phyloP scores from a whole-genome alignment of 2,113 vertebrate species.

The Picathartes gymnocephalus region DNA sequence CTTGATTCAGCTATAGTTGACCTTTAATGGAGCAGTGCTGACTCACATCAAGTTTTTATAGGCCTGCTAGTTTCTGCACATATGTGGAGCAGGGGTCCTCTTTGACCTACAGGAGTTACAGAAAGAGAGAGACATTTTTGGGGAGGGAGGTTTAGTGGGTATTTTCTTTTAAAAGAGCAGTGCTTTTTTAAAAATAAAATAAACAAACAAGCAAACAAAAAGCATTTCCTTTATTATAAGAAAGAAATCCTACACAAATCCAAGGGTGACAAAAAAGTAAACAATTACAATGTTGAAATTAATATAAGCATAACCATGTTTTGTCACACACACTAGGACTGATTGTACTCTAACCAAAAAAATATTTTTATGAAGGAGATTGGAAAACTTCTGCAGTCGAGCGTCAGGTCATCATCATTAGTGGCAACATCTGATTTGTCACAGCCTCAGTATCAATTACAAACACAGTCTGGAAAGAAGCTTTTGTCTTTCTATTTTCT shows the following conservation, averaged over 20 bases:
- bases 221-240: neutral
- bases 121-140: neutral
- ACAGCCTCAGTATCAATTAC: neutral
- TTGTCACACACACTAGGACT: neutral
- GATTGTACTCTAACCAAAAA: neutral
- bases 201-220: neutral
- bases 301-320: neutral
- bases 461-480: neutral
- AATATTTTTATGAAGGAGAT: neutral
- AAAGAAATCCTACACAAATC: neutral
- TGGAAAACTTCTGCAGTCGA: neutral
- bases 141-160: neutral
- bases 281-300: neutral
- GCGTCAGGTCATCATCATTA: neutral
- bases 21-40: conserved; percentile 55
- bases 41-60: conserved; percentile 64
- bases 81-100: conserved; percentile 15
- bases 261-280: neutral
- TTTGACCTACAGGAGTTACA: conserved; percentile 31
- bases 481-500: neutral
- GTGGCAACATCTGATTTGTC: neutral
- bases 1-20: conserved; percentile 50
- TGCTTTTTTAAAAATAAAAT: neutral
- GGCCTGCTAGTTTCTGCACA: conserved; percentile 28
- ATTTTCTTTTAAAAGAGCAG: neutral